Base-by-base conservation (phyloP, 1,140 invertebrate species). In the Pseudomyrmex flavicornis region DNA sequence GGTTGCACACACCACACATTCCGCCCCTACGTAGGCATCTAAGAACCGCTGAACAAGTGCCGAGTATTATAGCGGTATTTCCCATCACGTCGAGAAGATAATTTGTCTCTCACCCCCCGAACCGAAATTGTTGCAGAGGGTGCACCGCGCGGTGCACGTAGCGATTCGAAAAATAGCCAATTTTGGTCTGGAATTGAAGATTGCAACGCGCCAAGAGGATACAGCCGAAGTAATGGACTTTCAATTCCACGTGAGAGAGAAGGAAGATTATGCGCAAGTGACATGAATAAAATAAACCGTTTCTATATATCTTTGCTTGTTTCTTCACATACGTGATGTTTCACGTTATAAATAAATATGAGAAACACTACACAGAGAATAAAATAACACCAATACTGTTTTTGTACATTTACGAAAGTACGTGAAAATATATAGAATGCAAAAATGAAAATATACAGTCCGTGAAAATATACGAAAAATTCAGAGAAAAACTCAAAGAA, bases 41-140 rank as follows among this genome's bases (percentile, higher is more conserved):
- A 15, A 56, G 44, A 17, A 48, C 54, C 20, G 44, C 8, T 70
- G 50, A 80, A 72, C 76, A 80, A 79, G 5, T 58, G 76, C 20
- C 65, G 48, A 72, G 65, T 69, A 58, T 48, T 17, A 46, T 13
- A 69, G 13, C 2, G 13, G 9, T 35, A 35, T 35, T 35, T 35
- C 0, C 3, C 44, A 35, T 35, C 44, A 59, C 54, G 59, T 35
- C 15, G 7, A 4, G 17, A 17, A 80, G 54, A 59, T 72, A 70
- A 80, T 72, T 80, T 70, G 44, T 72, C 15, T 8, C 3, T 46
- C 5, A 13, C 22, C 35, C 22, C 35, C 50, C 12, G 56, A 17
- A 59, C 12, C 12, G 15, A 12, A 59, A 26, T 70, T 35, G 52
- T 4, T 15, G 52, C 52, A 56, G 52, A 54, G 52, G 7, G 17